Evolutionary conservation across 2,113 vertebrate genomes (phyloP).

Genomic region (Xiphias gladius): DNA sequence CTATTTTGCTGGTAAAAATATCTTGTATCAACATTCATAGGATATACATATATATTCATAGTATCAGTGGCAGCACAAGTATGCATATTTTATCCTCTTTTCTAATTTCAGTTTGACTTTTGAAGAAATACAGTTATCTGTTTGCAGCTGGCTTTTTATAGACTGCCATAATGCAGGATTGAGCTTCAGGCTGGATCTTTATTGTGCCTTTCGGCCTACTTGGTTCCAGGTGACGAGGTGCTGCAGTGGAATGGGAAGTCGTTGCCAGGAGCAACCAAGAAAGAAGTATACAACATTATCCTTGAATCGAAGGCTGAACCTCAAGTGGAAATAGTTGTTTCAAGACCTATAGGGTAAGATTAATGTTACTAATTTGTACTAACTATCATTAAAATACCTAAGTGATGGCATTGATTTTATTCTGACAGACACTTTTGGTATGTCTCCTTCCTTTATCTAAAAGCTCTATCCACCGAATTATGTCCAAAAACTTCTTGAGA

Average conservation of each 20-base stretch:
- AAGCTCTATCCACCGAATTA: constrained; percentile 88
- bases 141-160: neutral
- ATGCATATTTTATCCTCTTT: neutral
- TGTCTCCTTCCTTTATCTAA: constrained; percentile 78
- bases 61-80: neutral
- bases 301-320: constrained; percentile 98
- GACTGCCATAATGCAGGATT: neutral
- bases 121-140: neutral
- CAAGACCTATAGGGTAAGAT: constrained; percentile 97
- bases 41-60: neutral
- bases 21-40: neutral
- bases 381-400: neutral
- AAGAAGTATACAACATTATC: constrained; percentile 99
- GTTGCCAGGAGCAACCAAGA: constrained; percentile 97
- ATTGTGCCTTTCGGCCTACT: constrained; percentile 11
- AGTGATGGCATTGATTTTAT: neutral
- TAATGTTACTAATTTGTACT: neutral
- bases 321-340: constrained; percentile 99
- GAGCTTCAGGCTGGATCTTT: neutral
- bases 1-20: neutral
- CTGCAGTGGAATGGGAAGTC: constrained; percentile 99
- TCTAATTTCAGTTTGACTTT: neutral
- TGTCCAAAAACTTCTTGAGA: constrained; percentile 91
- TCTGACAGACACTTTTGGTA: constrained; percentile 67
- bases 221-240: constrained; percentile 93